Conservation (phyloP, 2,797 vertebrate species). For the Pteropus rufus region DNA sequence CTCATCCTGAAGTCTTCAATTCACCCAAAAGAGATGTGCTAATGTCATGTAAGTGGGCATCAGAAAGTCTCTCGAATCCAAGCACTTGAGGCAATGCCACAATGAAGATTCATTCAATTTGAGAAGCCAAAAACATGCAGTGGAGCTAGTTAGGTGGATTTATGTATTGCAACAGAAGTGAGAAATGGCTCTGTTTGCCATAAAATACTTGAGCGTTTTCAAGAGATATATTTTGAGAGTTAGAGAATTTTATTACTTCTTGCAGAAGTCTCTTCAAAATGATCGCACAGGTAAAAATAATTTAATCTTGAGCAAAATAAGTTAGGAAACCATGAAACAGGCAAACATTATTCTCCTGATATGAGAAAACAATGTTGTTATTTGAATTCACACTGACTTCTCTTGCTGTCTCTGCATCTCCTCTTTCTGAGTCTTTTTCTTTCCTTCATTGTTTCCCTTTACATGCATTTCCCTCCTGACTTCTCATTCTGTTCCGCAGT, state of each 20-base stretch:
- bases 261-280: constrained; percentile 36
- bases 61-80: neutral
- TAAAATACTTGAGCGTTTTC: neutral
- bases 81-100: neutral
- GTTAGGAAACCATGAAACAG: neutral
- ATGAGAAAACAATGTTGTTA: neutral
- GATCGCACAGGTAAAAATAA: neutral
- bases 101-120: neutral
- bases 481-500: constrained; percentile 36
- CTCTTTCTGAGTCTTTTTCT: constrained; percentile 25
- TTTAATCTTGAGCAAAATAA: constrained; percentile 37
- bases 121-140: neutral
- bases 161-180: neutral
- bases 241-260: constrained; percentile 29
- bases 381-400: neutral
- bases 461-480: neutral
- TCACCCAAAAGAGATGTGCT: neutral
- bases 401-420: neutral
- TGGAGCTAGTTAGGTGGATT: neutral
- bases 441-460: constrained; percentile 16
- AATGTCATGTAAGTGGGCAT: neutral
- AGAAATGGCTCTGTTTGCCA: neutral
- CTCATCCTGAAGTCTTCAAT: neutral
- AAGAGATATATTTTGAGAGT: neutral
- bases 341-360: neutral